A percentile compares a stretch with the other conserved stretches of the same genome.
phyloP scores from a whole-genome alignment of 2,113 vertebrate genomes.

The Trochalopteron elliotii region DNA sequence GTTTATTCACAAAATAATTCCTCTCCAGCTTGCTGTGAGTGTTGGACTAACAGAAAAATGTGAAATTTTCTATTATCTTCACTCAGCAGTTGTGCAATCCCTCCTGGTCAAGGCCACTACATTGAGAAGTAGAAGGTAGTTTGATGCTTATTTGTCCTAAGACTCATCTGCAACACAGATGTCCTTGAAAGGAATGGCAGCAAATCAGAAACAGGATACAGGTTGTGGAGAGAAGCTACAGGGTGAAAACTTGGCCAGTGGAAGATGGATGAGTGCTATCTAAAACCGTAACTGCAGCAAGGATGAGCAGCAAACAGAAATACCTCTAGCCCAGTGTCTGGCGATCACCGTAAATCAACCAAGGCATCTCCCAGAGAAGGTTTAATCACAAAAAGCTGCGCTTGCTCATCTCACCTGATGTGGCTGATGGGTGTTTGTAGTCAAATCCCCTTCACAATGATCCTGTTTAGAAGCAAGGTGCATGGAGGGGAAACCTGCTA shows the following conservation, averaged over 20 bases:
- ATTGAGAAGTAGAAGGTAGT: neutral
- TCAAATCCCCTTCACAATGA: neutral
- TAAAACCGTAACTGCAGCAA: neutral
- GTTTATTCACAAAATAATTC: neutral
- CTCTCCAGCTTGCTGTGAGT: neutral
- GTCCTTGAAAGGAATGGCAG: neutral
- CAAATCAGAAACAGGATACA: neutral
- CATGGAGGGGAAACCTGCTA: neutral
- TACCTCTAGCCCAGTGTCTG: neutral
- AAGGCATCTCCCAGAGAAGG: neutral
- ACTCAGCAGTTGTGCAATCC: neutral
- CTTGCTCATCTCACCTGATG: neutral
- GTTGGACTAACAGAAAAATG: neutral
- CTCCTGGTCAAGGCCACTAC: neutral
- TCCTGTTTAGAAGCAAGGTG: conserved; percentile 8
- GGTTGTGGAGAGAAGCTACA: neutral
- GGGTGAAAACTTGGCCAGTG: neutral
- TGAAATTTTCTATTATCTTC: neutral
- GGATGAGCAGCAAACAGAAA: neutral
- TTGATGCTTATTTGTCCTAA: neutral
- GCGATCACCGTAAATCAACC: neutral
- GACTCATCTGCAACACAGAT: neutral
- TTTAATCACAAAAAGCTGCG: neutral
- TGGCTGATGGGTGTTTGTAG: neutral
- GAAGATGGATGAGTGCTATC: neutral